These are phyloP conservation scores for Microctenopoma stevenorrisi DNA, from an alignment of 2,797 vertebrate genomes.

Conservation along the genomic window DNA sequence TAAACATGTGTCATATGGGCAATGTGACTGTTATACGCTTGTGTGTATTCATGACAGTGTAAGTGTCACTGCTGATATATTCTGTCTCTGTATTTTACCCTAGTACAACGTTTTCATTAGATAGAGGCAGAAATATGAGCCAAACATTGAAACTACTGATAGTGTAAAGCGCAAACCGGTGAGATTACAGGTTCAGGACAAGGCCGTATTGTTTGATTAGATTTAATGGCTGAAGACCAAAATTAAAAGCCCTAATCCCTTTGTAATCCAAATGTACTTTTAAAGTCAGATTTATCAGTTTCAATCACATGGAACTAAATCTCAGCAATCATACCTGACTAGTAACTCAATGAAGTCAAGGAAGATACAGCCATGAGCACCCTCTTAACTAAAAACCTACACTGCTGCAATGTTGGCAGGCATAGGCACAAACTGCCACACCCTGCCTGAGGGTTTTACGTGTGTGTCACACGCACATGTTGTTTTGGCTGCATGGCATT, in stretches of 20 bases:
- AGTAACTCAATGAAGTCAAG: background rate
- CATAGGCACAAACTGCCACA: constrained; percentile 19
- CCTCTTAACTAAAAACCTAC: background rate
- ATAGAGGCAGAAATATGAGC: background rate
- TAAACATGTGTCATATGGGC: constrained; percentile 11
- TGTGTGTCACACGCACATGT: background rate
- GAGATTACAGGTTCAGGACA: background rate
- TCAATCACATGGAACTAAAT: background rate
- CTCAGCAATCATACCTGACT: background rate
- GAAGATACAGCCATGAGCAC: background rate
- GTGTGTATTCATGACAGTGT: background rate
- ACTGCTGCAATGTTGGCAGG: background rate
- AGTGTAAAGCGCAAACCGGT: background rate
- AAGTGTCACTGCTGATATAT: background rate
- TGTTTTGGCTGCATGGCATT: background rate
- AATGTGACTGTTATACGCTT: background rate
- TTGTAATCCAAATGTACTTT: background rate
- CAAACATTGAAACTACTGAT: background rate
- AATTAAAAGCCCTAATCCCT: background rate
- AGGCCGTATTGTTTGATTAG: background rate
- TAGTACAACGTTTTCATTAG: background rate
- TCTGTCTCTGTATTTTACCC: too few species aligned
- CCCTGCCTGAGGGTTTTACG: constrained; percentile 32
- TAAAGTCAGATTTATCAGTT: background rate
- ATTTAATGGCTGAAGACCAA: background rate